Percentiles rank a stretch among this genome's conserved stretches.
Evolutionary conservation across 2,888 invertebrate species (phyloP).

Genomic region (Stenurella melanura): DNA sequence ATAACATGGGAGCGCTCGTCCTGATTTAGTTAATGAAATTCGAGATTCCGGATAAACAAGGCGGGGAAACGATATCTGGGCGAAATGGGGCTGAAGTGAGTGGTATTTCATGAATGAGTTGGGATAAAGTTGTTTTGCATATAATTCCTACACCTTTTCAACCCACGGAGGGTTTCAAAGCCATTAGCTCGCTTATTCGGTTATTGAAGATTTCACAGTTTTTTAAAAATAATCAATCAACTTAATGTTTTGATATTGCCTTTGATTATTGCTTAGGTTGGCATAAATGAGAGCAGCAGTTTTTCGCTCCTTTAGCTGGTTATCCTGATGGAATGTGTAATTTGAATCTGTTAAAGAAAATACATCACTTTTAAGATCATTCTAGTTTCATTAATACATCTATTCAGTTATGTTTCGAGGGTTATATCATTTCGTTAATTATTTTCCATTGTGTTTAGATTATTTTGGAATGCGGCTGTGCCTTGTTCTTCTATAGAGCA

Average conservation of each 20-base stretch:
- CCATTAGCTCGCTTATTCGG: neutral
- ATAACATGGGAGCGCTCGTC: conserved; percentile 10
- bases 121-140: conserved; percentile 19
- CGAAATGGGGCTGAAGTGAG: conserved; percentile 14
- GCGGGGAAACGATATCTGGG: conserved; percentile 7
- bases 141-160: conserved; percentile 10
- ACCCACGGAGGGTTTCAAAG: neutral
- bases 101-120: conserved; percentile 23
- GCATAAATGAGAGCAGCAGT: neutral
- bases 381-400: too few species aligned
- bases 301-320: neutral
- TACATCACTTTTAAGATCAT: too few species aligned
- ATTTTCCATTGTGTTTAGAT: too few species aligned
- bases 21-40: conserved; percentile 14
- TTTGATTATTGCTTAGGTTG: neutral
- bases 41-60: conserved; percentile 23
- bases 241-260: neutral
- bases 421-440: too few species aligned
- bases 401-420: too few species aligned
- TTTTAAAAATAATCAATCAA: conserved; percentile 2
- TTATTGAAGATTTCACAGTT: conserved; percentile 19
- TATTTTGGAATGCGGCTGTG: too few species aligned
- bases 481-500: too few species aligned
- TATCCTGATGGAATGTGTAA: neutral
- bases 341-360: neutral